Evolutionary conservation across 1,140 invertebrate genomes (phyloP).

Genomic region (Tetragnatha versicolor): DNA sequence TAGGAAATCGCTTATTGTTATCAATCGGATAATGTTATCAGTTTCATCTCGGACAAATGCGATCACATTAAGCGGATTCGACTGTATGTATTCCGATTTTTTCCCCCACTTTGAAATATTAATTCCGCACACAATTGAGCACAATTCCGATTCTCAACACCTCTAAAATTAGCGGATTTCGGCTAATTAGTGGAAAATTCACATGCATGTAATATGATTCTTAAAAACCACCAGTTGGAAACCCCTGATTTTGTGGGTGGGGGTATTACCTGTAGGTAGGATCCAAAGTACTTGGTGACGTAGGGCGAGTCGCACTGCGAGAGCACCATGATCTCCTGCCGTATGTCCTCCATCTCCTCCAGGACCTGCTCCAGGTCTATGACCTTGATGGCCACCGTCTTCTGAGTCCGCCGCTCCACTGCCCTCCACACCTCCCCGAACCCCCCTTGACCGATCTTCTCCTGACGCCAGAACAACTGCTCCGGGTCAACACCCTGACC

Average conservation of each 20-base stretch:
- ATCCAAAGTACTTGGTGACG: conserved; percentile 98
- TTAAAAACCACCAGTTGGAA: not conserved
- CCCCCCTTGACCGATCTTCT: conserved; percentile 98
- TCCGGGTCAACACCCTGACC: conserved; percentile 86
- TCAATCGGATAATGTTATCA: too few species aligned
- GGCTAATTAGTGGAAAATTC: too few species aligned
- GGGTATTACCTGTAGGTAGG: conserved; percentile 89
- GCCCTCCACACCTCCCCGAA: conserved; percentile 99
- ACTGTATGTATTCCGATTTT: too few species aligned
- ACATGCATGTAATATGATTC: not conserved
- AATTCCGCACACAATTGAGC: too few species aligned
- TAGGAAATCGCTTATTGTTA: too few species aligned
- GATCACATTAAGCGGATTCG: too few species aligned
- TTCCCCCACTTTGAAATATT: too few species aligned
- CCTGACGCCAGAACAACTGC: conserved; percentile 98
- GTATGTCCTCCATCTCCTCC: conserved; percentile 99
- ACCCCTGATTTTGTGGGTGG: not conserved
- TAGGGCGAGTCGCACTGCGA: conserved; percentile 99
- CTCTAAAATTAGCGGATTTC: too few species aligned
- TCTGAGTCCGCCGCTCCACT: conserved; percentile 95
- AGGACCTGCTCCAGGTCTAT: conserved; percentile 99
- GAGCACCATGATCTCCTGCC: conserved; percentile 96
- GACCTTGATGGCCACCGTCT: conserved; percentile 98
- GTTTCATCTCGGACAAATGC: too few species aligned
- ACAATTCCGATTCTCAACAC: too few species aligned